Evolutionary conservation across 2,113 vertebrate species (phyloP), one percentile per base, ranked within the genome.

Genomic region (Pterocles orientalis): DNA sequence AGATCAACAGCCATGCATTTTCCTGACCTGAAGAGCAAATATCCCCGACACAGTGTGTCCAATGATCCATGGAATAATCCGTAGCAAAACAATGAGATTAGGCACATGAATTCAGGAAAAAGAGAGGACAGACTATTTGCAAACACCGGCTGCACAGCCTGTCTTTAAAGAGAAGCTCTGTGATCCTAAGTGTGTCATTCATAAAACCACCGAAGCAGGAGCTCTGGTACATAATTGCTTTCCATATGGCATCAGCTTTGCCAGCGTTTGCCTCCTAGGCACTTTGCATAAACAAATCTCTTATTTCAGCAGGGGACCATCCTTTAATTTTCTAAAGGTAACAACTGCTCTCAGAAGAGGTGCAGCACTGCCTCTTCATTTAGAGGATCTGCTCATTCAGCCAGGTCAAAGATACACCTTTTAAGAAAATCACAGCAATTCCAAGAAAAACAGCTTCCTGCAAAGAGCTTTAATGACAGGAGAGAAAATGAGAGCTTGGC

Each of bases 391-490:
- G 80, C 92, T 92, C 82, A 10, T 43, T 45, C 77, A 84, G 83
- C 73, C 88, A 69, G 94, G 88, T 79, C 95, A 88, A 62, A 93
- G 82, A 81, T 8, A 8, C 39, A 75, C 72, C 93, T 95, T 86
- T 94, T 58, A 82, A 85, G 92, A 76, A 93, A 96, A 97, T 91
- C 88, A 89, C 70, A 84, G 92, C 83, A 80, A 94, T 96, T 94
- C 62, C 57, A 82, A 79, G 83, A 23, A 79, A 97, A 96, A 83
- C 28, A 54, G 86, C 86, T 94, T 47, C 92, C 88, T 18, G 47
- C 92, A 70, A 87, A 76, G 83, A 91, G 86, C 91, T 95, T 62
- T 89, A 94, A 91, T 72, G 77, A n/a, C 36, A 43, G 21, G 72
- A 54, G 61, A 78, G 88, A 34, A 92, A 72, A 94, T 24, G 88